Evolutionary conservation across 2,113 vertebrate species (phyloP), one percentile per base, ranked within the genome.

Genomic region (Chaenocephalus aceratus): DNA sequence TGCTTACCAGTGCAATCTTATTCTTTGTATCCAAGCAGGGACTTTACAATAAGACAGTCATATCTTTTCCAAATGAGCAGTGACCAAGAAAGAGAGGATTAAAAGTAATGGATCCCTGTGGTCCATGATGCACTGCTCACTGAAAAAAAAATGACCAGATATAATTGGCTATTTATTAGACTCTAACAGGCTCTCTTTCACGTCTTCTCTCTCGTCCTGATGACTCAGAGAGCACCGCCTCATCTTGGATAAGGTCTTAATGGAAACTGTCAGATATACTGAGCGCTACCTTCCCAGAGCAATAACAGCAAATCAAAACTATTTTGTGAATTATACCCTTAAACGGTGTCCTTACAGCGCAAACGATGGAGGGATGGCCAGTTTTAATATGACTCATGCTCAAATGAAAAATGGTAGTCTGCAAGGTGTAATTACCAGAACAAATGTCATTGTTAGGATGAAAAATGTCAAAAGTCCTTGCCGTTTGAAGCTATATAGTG

Each of bases 251-350:
- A 87, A 86, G 68, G 72, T 79, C 72, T 85, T 90, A 90, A 93
- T 92, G 87, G 84, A 89, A 88, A 86, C 87, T 86, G 84, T 88
- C 86, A 88, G 72, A 91, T 75, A 67, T 72, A 87, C 52, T 65
- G 79, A 86, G 84, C 21, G 0, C 74, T 80, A 76, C 82, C 71
- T 88, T 76, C 71, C 87, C 73, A 58, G 56, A 65, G 84, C 72
- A 89, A 86, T 83, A 89, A 88, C 82, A 83, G 77, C 88, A 90
- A 91, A 92, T 92, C 75, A 89, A 86, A 90, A 83, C 77, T 79
- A 86, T 88, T 86, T 83, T 57, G 63, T 64, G 51, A 86, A 83
- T 67, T 60, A 83, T 83, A 82, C 72, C 83, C 81, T 88, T 89
- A 87, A 90, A 90, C 49, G 57, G 66, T 75, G 80, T 79, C 82